Percentiles rank a stretch among this genome's conserved stretches.
Evolutionary conservation across 2,888 invertebrate genomes (phyloP).

Genomic region (Campopleginae sp.): DNA sequence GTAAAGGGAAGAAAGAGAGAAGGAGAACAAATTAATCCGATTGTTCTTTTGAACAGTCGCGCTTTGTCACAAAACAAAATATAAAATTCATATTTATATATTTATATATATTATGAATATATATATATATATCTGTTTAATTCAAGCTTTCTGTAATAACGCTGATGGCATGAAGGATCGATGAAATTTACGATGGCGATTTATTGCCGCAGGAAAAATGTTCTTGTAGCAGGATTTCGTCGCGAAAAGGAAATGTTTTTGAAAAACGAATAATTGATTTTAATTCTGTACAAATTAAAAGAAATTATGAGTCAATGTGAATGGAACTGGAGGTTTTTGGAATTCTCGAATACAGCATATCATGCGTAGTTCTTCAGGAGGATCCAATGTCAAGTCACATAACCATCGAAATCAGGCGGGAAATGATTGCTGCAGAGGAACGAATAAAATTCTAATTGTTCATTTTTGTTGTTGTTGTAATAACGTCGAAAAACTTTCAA

Average conservation of each 20-base stretch:
- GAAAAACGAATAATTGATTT: background rate
- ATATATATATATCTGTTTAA: slow-evolving; percentile 31
- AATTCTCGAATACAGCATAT: background rate
- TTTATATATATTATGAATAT: slow-evolving; percentile 43
- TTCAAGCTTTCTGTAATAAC: slow-evolving; percentile 54
- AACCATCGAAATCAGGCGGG: background rate
- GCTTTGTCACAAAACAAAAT: slow-evolving; percentile 33
- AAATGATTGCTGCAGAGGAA: background rate
- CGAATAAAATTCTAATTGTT: background rate
- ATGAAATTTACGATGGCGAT: slow-evolving; percentile 31
- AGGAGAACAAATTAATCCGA: slow-evolving; percentile 14
- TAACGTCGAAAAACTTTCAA: background rate
- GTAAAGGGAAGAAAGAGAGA: background rate
- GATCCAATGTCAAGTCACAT: background rate
- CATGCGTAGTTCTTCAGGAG: background rate
- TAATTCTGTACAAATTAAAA: background rate
- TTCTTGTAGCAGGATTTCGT: background rate
- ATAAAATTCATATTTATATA: background rate
- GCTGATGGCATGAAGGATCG: slow-evolving; percentile 41
- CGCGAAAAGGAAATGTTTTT: background rate
- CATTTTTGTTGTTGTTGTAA: background rate
- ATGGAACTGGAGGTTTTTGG: background rate
- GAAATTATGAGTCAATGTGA: background rate
- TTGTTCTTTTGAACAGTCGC: slow-evolving; percentile 46
- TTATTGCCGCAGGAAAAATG: slow-evolving; percentile 21